Evolutionary conservation across 2,113 vertebrate genomes (phyloP), one percentile per base, ranked within the genome.

Genomic region (Crotalus tigris): DNA sequence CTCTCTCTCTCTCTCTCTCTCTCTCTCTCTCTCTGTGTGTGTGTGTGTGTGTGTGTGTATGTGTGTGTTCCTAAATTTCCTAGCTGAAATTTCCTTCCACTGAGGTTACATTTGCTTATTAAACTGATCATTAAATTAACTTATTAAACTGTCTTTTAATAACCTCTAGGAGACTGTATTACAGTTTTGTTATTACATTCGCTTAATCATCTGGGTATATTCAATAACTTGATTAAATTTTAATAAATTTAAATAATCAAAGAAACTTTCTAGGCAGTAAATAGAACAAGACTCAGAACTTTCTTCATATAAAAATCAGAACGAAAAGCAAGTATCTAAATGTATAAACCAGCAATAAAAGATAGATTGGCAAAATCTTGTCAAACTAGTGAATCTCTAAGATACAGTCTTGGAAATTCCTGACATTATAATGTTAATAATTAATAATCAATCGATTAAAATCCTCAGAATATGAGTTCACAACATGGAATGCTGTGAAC

Each of bases 211-310:
- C 19, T 88, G 49, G 49, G 44, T 49, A 57, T 51, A 81, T 81
- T 75, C 51, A 53, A 69, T 69, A 61, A 49, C 58, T 49, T 57
- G 57, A 92, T 44, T 75, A 92, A 5, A 89, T 58, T 58, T 85
- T 23, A 92, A 58, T 75, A 92, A 17, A 89, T 58, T 58, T 85
- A 49, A 92, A 58, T 89, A 90, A 85, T 51, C 64, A 85, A 29
- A 15, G 61, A 89, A 85, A 10, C 23, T 85, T 29, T 89, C 26
- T 85, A 81, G 13, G 15, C 24, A 69, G 3, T 69, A 33, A 13
- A 89, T 46, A 57, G 13, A 12, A 49, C 33, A 81, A 92, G 21
- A 85, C 21, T 29, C 21, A 59, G n/a, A 81, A 44, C 75, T 81
- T 81, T 21, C 4, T 57, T 26, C 61, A 85, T 49, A 85, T 33